phyloP scores from a whole-genome alignment of 2,888 invertebrate genomes.

The Agrotis exclamationis region DNA sequence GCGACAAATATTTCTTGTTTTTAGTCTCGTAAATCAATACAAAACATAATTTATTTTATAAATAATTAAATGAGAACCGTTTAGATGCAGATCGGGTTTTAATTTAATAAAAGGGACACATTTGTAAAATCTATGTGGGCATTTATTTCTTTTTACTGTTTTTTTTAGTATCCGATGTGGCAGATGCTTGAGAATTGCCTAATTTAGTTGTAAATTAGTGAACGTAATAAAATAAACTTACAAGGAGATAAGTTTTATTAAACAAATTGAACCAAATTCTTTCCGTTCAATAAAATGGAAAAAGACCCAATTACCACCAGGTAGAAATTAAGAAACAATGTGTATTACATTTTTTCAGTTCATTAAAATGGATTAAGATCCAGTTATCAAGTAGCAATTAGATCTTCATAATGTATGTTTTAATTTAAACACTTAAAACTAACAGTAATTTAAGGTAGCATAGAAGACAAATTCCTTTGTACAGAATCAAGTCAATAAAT shows the following conservation, averaged over 20 bases:
- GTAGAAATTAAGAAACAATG: conserved; percentile 5
- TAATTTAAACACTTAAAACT: neutral
- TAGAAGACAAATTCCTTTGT: neutral
- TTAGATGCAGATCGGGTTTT: conserved; percentile 8
- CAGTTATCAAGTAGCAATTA: neutral
- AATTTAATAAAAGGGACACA: conserved; percentile 2
- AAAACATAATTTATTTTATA: conserved; percentile 18
- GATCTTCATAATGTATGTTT: neutral
- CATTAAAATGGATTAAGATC: neutral
- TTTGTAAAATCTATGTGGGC: conserved; percentile 41
- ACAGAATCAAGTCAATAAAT: neutral
- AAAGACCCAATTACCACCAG: neutral
- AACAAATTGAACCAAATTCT: conserved; percentile 27
- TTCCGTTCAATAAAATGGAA: neutral
- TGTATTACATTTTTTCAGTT: conserved; percentile 5
- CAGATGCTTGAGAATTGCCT: neutral
- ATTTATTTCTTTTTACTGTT: conserved; percentile 22
- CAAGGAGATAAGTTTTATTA: neutral
- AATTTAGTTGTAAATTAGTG: conserved; percentile 21
- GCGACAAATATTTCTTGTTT: conserved; percentile 28
- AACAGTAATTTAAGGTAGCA: neutral
- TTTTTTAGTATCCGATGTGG: conserved; percentile 18
- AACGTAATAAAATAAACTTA: conserved; percentile 4
- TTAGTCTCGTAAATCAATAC: conserved; percentile 22
- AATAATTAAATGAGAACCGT: conserved; percentile 25